Evolutionary conservation across 37 sponge, comb jelly and placozoan species (phyloP).

Genomic region (Chondrilla cf. caribensis): DNA sequence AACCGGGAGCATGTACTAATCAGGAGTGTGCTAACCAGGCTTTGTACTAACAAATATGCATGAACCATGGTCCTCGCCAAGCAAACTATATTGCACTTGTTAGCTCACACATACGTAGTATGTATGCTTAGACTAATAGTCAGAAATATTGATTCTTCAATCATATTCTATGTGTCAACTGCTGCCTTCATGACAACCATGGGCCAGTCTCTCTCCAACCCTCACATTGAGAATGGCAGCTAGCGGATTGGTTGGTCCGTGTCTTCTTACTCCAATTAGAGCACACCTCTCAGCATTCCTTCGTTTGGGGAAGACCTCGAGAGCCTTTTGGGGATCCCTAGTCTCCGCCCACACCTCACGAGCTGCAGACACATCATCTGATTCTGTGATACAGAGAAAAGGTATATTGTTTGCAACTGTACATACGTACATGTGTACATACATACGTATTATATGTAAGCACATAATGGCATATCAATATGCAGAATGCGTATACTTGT

Average conservation of each 20-base stretch:
- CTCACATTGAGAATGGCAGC: conserved; percentile 65
- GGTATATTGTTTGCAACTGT: not conserved
- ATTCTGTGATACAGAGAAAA: conserved; percentile 27
- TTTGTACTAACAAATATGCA: too few relatives aligned
- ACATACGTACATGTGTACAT: not conserved
- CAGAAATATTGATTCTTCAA: too few relatives aligned
- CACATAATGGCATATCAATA: not conserved
- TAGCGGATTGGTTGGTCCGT: conserved; percentile 36
- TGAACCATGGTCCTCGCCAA: too few relatives aligned
- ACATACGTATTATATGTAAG: not conserved
- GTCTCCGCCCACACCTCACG: conserved; percentile 48
- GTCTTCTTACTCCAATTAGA: conserved; percentile 55
- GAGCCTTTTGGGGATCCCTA: conserved; percentile 43
- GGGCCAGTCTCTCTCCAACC: too few relatives aligned
- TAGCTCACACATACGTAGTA: too few relatives aligned
- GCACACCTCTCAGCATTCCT: conserved; percentile 42
- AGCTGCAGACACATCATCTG: conserved; percentile 34
- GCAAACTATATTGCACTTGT: too few relatives aligned
- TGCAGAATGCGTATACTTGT: not conserved
- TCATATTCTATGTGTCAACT: too few relatives aligned
- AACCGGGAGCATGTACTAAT: too few relatives aligned
- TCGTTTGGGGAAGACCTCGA: conserved; percentile 45
- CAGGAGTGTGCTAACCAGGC: too few relatives aligned
- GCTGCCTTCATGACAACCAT: too few relatives aligned
- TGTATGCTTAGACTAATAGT: too few relatives aligned